Evolutionary conservation across 2,113 vertebrate genomes (phyloP).

Genomic region (Oreotrochilus melanogaster): DNA sequence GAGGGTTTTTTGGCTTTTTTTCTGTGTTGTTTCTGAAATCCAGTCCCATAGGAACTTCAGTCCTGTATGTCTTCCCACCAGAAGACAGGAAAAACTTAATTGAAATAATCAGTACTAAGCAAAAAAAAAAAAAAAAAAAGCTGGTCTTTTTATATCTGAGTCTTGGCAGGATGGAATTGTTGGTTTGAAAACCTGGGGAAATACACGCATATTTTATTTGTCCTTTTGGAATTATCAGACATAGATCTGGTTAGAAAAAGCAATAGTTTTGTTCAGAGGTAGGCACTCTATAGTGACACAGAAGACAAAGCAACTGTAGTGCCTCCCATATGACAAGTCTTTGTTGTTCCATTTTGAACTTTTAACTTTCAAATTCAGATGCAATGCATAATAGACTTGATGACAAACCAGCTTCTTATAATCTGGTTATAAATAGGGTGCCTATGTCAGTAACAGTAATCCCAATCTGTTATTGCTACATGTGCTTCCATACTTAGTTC

Average conservation of each 20-base stretch:
- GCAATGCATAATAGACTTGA: background rate
- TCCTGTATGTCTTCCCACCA: background rate
- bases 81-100: background rate
- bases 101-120: background rate
- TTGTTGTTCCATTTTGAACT: background rate
- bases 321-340: background rate
- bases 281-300: background rate
- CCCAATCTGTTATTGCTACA: background rate
- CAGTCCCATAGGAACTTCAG: background rate
- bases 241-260: background rate
- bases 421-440: background rate
- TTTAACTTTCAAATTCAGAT: background rate
- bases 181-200: background rate
- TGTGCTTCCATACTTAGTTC: background rate
- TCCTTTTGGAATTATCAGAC: background rate
- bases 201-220: background rate
- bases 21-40: background rate
- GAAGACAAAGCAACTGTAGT: background rate
- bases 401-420: background rate
- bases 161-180: background rate
- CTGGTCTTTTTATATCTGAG: background rate
- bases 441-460: background rate
- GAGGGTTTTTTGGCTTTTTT: background rate
- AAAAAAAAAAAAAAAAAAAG: background rate
- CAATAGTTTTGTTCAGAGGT: background rate